Base-by-base conservation (phyloP, 1,140 invertebrate species). In the Arctopsyche grandis region DNA sequence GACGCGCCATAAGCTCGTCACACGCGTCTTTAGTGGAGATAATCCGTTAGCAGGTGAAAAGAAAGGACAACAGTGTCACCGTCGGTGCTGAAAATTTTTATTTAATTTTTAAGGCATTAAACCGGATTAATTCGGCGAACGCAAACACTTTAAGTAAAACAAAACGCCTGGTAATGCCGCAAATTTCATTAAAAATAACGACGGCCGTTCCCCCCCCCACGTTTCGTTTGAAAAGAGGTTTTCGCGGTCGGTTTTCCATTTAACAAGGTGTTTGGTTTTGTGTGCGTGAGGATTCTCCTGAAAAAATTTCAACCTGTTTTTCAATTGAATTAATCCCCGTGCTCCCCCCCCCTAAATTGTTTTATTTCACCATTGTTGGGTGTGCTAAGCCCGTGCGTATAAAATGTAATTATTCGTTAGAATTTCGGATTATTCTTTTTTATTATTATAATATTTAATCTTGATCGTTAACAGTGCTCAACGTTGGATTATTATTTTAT, bases 131-230 rank as follows among this genome's bases (percentile, higher is more conserved):
- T 69, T 38, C 58, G 58, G 5, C 7, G 21, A 10, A n/a, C 63
- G 46, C 69, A 71, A 71, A 71, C 69, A 71, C 69, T 71, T 71
- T 22, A 22, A 16, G 69, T 22, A 46, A 46, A 71, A 71, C 69
- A 71, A 71, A 71, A 71, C 69, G 46, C 16, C 14, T n/a, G 43
- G 43, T 22, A 70, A 70, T 70, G 24, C 70, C 69, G 69, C 69
- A 46, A 71, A 71, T 46, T 75, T 75, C 46, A 75, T 75, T 75
- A 75, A 75, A 75, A 56, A 75, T 75, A 75, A 75, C 43, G 12
- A 70, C 38, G 60, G 10, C 21, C 52, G 14, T 38, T 38, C 29
- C 29, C 48, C 12, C 12, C 48, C 12, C 48, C 3, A 3, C 63
- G 0, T 21, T 22, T 14, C 63, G 21, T 26, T 26, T 12, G 16